Evolutionary conservation across 2,113 vertebrate genomes (phyloP).

Genomic region (Salvelinus alpinus): DNA sequence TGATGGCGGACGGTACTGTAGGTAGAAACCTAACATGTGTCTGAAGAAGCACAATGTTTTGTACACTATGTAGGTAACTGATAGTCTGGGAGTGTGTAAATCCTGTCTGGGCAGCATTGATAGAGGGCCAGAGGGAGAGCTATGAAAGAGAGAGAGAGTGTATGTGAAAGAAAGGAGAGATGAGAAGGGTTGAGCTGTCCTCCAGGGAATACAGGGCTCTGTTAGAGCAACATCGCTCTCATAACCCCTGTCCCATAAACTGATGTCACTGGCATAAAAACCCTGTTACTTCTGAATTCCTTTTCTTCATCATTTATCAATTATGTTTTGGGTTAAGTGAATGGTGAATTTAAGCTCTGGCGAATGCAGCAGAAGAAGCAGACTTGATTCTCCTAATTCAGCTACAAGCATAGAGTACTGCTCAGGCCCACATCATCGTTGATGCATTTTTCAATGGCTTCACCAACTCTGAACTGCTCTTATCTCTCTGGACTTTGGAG

Average conservation of each 20-base stretch:
- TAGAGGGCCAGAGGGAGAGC: slow-evolving; percentile 11
- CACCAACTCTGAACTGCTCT: not conserved
- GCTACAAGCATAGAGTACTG: not conserved
- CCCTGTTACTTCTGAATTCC: not conserved
- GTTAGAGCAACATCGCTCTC: not conserved
- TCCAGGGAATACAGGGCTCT: not conserved
- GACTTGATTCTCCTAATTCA: not conserved
- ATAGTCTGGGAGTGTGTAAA: slow-evolving; percentile 65
- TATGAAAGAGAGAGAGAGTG: not conserved
- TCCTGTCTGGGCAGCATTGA: slow-evolving; percentile 23
- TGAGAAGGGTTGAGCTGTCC: not conserved
- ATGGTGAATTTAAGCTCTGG: not conserved
- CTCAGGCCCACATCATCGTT: not conserved
- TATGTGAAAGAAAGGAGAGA: not conserved
- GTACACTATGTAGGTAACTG: slow-evolving; percentile 51
- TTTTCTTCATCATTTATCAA: not conserved
- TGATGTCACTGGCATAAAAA: not conserved
- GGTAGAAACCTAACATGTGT: slow-evolving; percentile 16
- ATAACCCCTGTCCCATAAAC: slow-evolving; percentile 1
- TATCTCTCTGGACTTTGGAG: slow-evolving; percentile 36
- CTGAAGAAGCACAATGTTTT: slow-evolving; percentile 45
- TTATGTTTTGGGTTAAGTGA: not conserved
- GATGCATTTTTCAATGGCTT: not conserved
- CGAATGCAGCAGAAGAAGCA: not conserved
- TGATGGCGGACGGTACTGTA: not conserved